Conservation (phyloP, 2,797 vertebrate genomes). For the Megalops cyprinoides region DNA sequence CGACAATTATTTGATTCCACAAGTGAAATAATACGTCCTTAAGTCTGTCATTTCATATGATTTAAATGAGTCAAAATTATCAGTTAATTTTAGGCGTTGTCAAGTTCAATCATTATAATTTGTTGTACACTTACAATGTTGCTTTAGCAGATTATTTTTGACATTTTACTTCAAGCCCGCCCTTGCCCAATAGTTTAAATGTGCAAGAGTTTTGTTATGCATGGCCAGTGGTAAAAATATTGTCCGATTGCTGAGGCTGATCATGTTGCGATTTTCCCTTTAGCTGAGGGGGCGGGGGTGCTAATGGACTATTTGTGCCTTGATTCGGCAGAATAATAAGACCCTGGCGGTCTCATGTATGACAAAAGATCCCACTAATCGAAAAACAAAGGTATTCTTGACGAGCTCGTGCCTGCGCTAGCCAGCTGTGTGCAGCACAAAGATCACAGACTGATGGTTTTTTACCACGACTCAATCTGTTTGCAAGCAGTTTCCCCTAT, state of each 20-base stretch:
- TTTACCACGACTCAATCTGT: background rate
- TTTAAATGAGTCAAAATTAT: no score
- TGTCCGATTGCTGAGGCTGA: background rate
- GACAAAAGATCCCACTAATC: conserved; percentile 32
- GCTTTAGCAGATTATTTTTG: no score
- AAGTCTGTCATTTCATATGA: no score
- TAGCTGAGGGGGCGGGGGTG: conserved; percentile 17
- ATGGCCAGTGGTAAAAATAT: background rate
- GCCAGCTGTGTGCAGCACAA: background rate
- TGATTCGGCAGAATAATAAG: conserved; percentile 31
- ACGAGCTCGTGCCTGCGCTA: background rate
- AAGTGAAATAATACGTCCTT: no score
- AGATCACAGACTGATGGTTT: background rate
- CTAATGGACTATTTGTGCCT: conserved; percentile 45
- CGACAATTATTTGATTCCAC: no score
- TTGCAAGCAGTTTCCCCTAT: background rate
- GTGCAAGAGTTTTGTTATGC: background rate
- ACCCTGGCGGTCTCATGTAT: conserved; percentile 6
- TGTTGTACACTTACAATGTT: no score
- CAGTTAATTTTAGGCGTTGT: no score
- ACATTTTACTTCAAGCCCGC: no score
- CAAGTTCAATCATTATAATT: no score
- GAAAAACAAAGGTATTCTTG: conserved; percentile 22
- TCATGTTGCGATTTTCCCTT: background rate
- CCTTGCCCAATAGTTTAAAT: no score